These are phyloP conservation scores for Lepidurus couesii DNA, from an alignment of 1,140 invertebrate genomes.

Conservation along the genomic window DNA sequence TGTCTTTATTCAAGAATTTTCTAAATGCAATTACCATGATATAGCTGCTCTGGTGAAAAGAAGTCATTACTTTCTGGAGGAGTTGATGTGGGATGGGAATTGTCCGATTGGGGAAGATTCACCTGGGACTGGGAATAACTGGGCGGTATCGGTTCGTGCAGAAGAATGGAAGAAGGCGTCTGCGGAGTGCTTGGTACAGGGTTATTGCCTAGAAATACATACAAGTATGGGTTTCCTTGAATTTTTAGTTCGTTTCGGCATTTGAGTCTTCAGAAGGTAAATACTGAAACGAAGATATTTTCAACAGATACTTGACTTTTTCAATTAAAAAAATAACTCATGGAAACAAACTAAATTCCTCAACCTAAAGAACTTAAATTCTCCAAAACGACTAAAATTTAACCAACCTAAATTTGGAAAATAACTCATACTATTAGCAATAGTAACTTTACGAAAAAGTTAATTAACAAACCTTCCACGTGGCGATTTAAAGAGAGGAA, in stretches of 20 bases:
- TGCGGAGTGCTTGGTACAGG: background rate
- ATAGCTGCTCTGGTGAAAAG: background rate
- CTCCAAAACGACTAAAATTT: too few species aligned
- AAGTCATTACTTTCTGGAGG: background rate
- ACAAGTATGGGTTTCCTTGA: too few species aligned
- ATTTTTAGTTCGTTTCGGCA: too few species aligned
- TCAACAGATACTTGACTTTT: too few species aligned
- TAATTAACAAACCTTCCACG: background rate
- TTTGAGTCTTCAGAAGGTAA: too few species aligned
- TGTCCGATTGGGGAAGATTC: background rate
- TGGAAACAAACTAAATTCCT: too few species aligned
- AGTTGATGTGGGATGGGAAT: background rate
- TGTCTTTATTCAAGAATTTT: too few species aligned
- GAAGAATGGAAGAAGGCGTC: background rate
- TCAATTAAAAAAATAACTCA: too few species aligned
- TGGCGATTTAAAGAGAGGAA: background rate
- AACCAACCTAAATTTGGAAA: background rate
- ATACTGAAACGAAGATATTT: too few species aligned
- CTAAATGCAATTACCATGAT: too few species aligned
- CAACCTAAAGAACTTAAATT: too few species aligned
- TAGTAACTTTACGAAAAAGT: background rate
- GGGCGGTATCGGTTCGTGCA: background rate
- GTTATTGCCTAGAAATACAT: background rate
- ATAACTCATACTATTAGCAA: background rate
- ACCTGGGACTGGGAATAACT: background rate